Evolutionary conservation across 2,888 invertebrate genomes (phyloP).

Genomic region (Cheilosia variabilis): DNA sequence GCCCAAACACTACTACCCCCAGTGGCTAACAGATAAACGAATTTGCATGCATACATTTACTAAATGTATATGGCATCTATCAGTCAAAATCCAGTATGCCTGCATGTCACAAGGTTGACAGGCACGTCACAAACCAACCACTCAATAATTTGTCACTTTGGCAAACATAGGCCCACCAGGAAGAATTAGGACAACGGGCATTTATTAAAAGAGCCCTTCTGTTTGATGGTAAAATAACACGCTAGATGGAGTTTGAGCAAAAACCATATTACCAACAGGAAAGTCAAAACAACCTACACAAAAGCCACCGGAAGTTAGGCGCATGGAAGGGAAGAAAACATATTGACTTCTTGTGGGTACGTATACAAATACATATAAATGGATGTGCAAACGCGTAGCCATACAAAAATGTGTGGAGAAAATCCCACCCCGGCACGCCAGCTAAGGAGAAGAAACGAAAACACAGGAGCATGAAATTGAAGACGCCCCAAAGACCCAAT

Average conservation of each 20-base stretch:
- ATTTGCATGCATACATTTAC: constrained; percentile 13
- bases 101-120: constrained; percentile 51
- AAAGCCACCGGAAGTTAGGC: neutral
- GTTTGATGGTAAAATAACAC: neutral
- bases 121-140: constrained; percentile 32
- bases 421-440: neutral
- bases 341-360: constrained; percentile 5
- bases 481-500: constrained; percentile 42
- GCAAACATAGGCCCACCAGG: constrained; percentile 40
- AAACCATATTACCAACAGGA: neutral
- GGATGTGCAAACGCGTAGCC: constrained; percentile 20
- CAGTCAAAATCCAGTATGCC: constrained; percentile 46
- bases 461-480: constrained; percentile 42
- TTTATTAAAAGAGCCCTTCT: constrained; percentile 12
- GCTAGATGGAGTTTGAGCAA: neutral
- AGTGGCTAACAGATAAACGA: constrained; percentile 32
- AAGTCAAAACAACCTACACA: constrained; percentile 9
- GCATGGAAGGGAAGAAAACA: neutral
- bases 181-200: constrained; percentile 12
- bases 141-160: constrained; percentile 52
- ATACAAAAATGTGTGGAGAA: neutral
- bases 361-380: constrained; percentile 9
- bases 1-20: neutral
- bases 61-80: constrained; percentile 42
- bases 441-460: neutral